Conservation (phyloP, 2,888 invertebrate species). For the Agonopterix heracliana region DNA sequence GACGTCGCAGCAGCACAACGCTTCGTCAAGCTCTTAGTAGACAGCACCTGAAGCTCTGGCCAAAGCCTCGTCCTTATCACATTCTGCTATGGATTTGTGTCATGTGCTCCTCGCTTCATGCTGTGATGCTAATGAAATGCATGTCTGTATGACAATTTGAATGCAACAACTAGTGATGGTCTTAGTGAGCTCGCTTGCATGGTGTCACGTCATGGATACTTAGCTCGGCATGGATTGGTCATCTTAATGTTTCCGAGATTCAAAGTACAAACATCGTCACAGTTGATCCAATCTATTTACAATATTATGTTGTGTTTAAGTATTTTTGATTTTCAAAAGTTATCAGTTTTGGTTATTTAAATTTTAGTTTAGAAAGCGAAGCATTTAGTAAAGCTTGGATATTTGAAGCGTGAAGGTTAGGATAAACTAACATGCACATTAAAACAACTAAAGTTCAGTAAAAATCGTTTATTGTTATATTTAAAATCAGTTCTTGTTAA, state of each 20-base stretch:
- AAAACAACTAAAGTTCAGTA: constrained; percentile 65
- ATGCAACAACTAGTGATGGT: not conserved
- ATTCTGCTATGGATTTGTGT: constrained; percentile 29
- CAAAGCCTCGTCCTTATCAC: constrained; percentile 41
- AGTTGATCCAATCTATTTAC: not conserved
- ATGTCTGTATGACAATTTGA: not conserved
- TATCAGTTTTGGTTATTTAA: constrained; percentile 17
- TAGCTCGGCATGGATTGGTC: not conserved
- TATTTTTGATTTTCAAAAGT: constrained; percentile 8
- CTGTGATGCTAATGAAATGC: constrained; percentile 49
- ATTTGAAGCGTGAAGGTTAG: constrained; percentile 47
- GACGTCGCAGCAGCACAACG: constrained; percentile 32
- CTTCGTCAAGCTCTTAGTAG: constrained; percentile 36
- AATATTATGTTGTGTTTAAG: constrained; percentile 4
- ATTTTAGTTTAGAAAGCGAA: constrained; percentile 55
- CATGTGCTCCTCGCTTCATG: constrained; percentile 51
- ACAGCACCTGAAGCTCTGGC: constrained; percentile 49
- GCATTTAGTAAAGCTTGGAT: constrained; percentile 63
- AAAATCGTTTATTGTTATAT: constrained; percentile 55
- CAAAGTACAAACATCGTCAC: not conserved
- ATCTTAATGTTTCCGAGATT: not conserved
- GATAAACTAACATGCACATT: constrained; percentile 60
- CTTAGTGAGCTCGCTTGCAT: not conserved
- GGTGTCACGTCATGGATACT: not conserved
- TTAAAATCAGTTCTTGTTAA: constrained; percentile 71